These are phyloP conservation scores for Xanthostigma xanthostigma DNA, from an alignment of 2,888 invertebrate species.

Conservation along the genomic window DNA sequence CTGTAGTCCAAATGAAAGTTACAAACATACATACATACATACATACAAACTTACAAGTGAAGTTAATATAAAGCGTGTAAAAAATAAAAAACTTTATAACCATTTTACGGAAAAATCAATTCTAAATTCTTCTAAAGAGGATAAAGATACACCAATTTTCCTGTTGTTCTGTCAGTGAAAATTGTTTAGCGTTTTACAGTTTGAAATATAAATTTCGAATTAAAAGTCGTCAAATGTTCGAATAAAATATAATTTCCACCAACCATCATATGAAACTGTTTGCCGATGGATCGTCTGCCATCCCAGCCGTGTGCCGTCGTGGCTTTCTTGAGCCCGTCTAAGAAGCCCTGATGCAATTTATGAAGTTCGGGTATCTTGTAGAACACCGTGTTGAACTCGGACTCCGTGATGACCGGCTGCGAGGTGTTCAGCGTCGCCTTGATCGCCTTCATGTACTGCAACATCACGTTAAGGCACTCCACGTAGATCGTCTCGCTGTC, in stretches of 20 bases:
- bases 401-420: conserved; percentile 76
- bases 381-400: conserved; percentile 82
- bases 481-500: conserved; percentile 85
- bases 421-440: conserved; percentile 76
- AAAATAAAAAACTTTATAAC: too few relatives aligned
- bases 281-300: conserved; percentile 61
- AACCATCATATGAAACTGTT: conserved; percentile 73
- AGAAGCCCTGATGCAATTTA: conserved; percentile 66
- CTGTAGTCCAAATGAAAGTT: too few relatives aligned
- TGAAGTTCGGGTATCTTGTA: conserved; percentile 84
- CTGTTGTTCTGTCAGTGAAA: too few relatives aligned
- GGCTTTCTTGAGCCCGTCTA: conserved; percentile 57
- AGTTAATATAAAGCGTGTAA: too few relatives aligned
- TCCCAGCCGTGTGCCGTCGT: conserved; percentile 48
- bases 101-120: too few relatives aligned
- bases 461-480: conserved; percentile 75
- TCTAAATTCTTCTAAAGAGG: too few relatives aligned
- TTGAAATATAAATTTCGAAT: too few relatives aligned
- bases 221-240: too few relatives aligned
- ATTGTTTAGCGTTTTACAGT: too few relatives aligned
- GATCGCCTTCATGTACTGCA: conserved; percentile 87
- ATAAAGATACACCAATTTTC: too few relatives aligned
- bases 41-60: too few relatives aligned
- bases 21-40: too few relatives aligned
- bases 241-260: conserved; percentile 13